Conservation (phyloP, 2,797 vertebrate genomes). For the Argentina silus region DNA sequence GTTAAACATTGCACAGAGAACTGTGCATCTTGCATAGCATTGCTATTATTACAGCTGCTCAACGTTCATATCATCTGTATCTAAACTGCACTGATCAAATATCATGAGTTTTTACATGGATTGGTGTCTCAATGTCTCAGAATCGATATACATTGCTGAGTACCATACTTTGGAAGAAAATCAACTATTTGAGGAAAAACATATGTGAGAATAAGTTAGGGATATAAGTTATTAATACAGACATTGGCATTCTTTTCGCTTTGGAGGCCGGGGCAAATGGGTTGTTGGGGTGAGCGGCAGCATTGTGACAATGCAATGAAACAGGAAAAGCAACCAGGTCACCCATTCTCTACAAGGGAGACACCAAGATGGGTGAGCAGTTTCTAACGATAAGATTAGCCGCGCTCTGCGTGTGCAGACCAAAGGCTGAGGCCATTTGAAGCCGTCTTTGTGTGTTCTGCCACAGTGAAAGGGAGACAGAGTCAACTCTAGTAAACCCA, state of each 20-base stretch:
- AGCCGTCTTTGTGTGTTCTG: conserved; percentile 57
- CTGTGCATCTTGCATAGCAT: neutral
- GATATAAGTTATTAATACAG: neutral
- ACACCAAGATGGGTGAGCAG: conserved; percentile 42
- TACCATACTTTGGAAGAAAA: neutral
- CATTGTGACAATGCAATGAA: conserved; percentile 23
- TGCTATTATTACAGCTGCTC: too few relatives aligned
- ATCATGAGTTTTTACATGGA: too few relatives aligned
- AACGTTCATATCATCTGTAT: too few relatives aligned
- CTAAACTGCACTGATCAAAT: too few relatives aligned
- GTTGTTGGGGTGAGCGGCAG: conserved; percentile 4
- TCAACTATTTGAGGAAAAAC: neutral
- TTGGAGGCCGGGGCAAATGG: neutral
- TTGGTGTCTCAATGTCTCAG: too few relatives aligned
- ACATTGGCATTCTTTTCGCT: neutral
- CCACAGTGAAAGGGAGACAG: conserved; percentile 59
- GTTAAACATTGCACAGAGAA: neutral
- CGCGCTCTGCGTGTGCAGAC: conserved; percentile 45
- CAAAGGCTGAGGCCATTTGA: conserved; percentile 41
- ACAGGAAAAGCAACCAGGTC: too few relatives aligned
- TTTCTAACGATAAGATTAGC: conserved; percentile 48
- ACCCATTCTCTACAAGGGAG: conserved; percentile 31
- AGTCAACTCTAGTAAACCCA: conserved; percentile 55
- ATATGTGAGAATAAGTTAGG: neutral
- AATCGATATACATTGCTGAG: too few relatives aligned